These are phyloP conservation scores for Tenthredo mesomela DNA, from an alignment of 2,888 invertebrate genomes.

Conservation along the genomic window DNA sequence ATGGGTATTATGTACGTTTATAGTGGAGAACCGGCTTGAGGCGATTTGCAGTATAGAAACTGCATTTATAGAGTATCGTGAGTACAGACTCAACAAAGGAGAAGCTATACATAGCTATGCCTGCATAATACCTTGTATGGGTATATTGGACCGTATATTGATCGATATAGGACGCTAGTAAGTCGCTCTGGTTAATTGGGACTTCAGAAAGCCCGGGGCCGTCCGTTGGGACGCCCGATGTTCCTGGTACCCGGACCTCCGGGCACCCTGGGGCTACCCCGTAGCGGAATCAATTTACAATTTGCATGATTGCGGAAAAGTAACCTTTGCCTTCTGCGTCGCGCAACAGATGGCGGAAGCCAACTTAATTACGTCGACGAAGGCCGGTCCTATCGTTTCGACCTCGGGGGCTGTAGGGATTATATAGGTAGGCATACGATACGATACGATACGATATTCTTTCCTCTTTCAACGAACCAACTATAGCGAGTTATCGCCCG, in stretches of 20 bases:
- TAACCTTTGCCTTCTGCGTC: constrained; percentile 48
- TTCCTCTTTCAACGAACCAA: constrained; percentile 9
- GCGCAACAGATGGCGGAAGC: constrained; percentile 44
- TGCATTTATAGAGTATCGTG: constrained; percentile 17
- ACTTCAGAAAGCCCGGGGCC: constrained; percentile 32
- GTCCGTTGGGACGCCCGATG: constrained; percentile 42
- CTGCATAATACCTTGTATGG: constrained; percentile 28
- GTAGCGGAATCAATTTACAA: constrained; percentile 45
- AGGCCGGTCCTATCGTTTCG: constrained; percentile 24
- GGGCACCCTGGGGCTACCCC: constrained; percentile 43
- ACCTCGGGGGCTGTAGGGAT: constrained; percentile 12
- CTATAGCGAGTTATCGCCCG: constrained; percentile 8
- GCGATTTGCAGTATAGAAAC: constrained; percentile 21
- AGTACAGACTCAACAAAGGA: constrained; percentile 25
- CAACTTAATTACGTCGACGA: constrained; percentile 44
- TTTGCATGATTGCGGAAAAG: constrained; percentile 51
- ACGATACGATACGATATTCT: neutral
- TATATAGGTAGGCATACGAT: constrained; percentile 15
- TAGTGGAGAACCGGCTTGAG: neutral
- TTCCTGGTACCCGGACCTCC: constrained; percentile 39
- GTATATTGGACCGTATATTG: constrained; percentile 13
- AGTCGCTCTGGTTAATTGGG: constrained; percentile 44
- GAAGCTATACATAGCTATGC: neutral
- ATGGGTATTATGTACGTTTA: neutral
- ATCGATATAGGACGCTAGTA: constrained; percentile 33